These are phyloP conservation scores for Carassius gibelio DNA, from an alignment of 2,113 vertebrate species.

Conservation along the genomic window DNA sequence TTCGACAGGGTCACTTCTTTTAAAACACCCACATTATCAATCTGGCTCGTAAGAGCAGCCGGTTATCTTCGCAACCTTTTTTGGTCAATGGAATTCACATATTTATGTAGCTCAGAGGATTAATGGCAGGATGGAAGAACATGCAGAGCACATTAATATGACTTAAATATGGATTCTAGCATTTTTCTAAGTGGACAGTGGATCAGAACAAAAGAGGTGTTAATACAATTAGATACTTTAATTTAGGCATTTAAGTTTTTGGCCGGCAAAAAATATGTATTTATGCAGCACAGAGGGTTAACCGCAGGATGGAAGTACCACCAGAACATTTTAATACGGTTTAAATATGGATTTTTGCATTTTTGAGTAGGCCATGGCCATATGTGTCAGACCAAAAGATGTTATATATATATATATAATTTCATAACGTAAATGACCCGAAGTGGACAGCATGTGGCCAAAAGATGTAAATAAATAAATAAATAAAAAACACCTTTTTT, in stretches of 20 bases:
- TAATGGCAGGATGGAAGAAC: constrained; percentile 21
- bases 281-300: background rate
- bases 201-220: constrained; percentile 52
- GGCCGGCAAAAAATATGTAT: background rate
- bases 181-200: constrained; percentile 60
- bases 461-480: no score
- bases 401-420: no score
- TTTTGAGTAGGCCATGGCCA: background rate
- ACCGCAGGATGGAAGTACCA: background rate
- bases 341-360: background rate
- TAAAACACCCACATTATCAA: constrained; percentile 35
- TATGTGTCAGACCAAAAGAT: no score
- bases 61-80: constrained; percentile 31
- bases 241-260: background rate
- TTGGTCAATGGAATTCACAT: constrained; percentile 20
- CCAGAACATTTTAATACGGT: background rate
- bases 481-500: no score
- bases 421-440: no score
- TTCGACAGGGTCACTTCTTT: constrained; percentile 28
- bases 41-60: constrained; percentile 4
- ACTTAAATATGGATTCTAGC: constrained; percentile 21
- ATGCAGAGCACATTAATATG: constrained; percentile 15
- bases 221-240: background rate
- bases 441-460: no score
- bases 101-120: constrained; percentile 46